A percentile compares a stretch with the other conserved stretches of the same genome.
Conservation (phyloP, 2,797 vertebrate species). For the Sebastes melanostomus region DNA sequence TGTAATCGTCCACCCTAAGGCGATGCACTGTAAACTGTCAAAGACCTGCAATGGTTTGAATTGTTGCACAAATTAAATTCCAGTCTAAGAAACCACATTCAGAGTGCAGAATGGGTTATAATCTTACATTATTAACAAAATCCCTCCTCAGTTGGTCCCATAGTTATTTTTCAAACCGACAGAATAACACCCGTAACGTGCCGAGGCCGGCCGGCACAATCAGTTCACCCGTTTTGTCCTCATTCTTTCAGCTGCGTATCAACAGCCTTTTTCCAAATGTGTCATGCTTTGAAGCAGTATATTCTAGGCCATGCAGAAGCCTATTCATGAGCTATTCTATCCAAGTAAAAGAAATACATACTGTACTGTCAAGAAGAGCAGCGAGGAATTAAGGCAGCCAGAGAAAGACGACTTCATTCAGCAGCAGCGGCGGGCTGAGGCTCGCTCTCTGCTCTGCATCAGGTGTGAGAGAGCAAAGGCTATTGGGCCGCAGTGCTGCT, state of each 20-base stretch:
- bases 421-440: neutral
- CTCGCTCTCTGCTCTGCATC: conserved; percentile 30
- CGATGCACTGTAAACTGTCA: neutral
- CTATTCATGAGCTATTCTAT: conserved; percentile 6
- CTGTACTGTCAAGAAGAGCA: neutral
- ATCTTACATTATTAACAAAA: neutral
- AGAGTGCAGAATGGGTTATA: neutral
- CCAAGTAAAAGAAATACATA: neutral
- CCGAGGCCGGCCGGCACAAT: neutral
- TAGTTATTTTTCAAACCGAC: neutral
- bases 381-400: neutral
- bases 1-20: neutral
- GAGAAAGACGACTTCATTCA: conserved; percentile 16
- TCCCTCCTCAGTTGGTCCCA: neutral
- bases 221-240: conserved; percentile 46
- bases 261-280: conserved; percentile 40
- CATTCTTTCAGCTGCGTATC: conserved; percentile 50
- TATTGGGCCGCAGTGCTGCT: conserved; percentile 26
- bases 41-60: neutral
- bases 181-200: neutral
- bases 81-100: neutral
- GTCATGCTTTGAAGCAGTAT: conserved; percentile 32
- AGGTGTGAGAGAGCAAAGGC: conserved; percentile 51
- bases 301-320: conserved; percentile 29
- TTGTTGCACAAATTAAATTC: conserved; percentile 11